Evolutionary conservation across 1,140 invertebrate genomes (phyloP), one percentile per base, ranked within the genome.

Genomic region (Neelides sp.): DNA sequence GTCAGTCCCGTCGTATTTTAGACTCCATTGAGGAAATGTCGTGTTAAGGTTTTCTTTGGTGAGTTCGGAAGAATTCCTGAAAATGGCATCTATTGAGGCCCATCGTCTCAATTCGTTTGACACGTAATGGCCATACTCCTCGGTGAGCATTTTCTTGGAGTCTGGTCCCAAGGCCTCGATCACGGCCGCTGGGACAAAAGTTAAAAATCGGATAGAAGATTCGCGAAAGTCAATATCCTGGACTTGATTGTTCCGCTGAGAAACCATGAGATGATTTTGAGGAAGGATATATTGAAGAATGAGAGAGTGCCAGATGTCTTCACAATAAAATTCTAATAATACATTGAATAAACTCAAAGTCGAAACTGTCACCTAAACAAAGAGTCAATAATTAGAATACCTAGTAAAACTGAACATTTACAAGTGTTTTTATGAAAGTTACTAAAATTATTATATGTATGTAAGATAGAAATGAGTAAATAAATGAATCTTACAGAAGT

Each of bases 201-300:
- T 35, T n/a, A 61, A 28, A 34, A 57, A 61, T 15, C 49, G 48
- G 1, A 57, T 17, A 10, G 54, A 27, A 3, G 58, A 47, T 3
- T 57, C 54, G 19, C 57, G 50, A 41, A 54, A 61, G 32, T 61
- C 58, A 24, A 61, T 50, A n/a, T 50, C 40, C 0, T 48, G 50
- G 1, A 61, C 19, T 17, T 19, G 35, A 8, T 13, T 41, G 4
- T 42, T 40, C n/a, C 54, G 20, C 35, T 57, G 58, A 7, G 48
- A 47, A 4, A 57, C 55, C 55, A 61, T 61, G n/a, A 57, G 35
- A 45, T 61, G 55, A 37, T 55, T 48, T 41, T 61, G 54, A 5
- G 54, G 52, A n/a, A 57, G 39, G 19, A 61, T 40, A 41, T 61
- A 54, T 19, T 48, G 43, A 10, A 61, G 45, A 39, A 61, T 52